Percentiles rank a stretch among this genome's conserved stretches.
phyloP scores from a whole-genome alignment of 2,113 vertebrate species.

The Calidris pugnax region DNA sequence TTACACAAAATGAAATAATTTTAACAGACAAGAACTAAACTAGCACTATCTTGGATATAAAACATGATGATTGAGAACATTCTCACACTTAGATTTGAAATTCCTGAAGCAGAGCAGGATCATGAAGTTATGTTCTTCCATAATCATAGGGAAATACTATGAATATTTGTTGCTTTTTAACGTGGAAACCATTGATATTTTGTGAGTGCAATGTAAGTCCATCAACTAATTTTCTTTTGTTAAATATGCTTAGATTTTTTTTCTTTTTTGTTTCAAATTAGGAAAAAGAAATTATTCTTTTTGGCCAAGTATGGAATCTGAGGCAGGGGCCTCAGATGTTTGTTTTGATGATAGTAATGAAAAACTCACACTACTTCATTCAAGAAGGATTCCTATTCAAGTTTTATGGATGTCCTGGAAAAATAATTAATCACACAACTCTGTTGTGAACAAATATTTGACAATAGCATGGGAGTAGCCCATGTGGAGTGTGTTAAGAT shows the following conservation, averaged over 20 bases:
- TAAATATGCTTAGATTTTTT: neutral
- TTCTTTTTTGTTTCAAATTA: neutral
- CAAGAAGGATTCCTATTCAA: neutral
- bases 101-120: neutral
- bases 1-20: neutral
- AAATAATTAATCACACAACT: slow-evolving; percentile 29
- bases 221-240: neutral
- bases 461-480: slow-evolving; percentile 12
- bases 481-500: slow-evolving; percentile 26
- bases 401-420: slow-evolving; percentile 5
- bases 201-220: neutral
- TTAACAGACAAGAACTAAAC: neutral
- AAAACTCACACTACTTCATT: neutral
- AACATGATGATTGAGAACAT: neutral
- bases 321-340: neutral
- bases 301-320: neutral
- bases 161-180: neutral
- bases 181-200: neutral
- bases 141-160: neutral
- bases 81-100: neutral
- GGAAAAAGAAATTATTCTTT: neutral
- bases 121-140: neutral
- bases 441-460: slow-evolving; percentile 14
- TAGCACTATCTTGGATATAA: neutral
- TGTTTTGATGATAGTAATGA: neutral